Evolutionary conservation across 1,140 invertebrate genomes (phyloP), one percentile per base, ranked within the genome.

Genomic region (Pseudomyrmex cubaensis): DNA sequence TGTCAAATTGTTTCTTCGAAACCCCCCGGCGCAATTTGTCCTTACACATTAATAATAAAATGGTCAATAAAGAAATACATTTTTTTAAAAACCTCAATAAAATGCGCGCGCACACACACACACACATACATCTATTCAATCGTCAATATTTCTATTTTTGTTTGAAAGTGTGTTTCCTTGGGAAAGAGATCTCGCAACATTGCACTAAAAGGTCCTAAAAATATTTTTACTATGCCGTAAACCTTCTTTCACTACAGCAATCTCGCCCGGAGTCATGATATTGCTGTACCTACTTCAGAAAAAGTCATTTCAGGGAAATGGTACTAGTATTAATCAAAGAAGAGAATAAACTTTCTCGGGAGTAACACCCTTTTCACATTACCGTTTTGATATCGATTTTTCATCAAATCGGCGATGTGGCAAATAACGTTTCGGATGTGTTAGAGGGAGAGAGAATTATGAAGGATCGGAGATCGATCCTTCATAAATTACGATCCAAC

Each of bases 221-320:
- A 80, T 80, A 70, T 80, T 80, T 80, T 80, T 80, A 80, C 12
- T 50, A 8, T 70, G 76, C 12, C 44, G 22, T 80, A 80, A 80
- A 80, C 17, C 10, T 69, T 46, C 64, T 4, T 13, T 46, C 13
- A 2, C 64, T 4, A 44, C 54, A 44, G 50, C 50, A 35, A 78
- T 70, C 76, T 69, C 64, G 52, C 25, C 12, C 35, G 35, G 57
- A 20, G 50, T 25, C 20, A 15, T 20, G 10, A 35, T 17, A 15
- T 63, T 78, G 59, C 35, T 35, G 5, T 48, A 59, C 15, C 69
- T 70, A 70, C 15, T 78, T 70, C 59, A 15, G 44, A 59, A 78
- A 70, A 78, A 35, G 20, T 57, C 20, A 22, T 78, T 70, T 7
- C 13, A 12, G 17, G 64, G 25, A 3, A 13, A 54, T 66, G n/a